phyloP scores from a whole-genome alignment of 1,140 invertebrate genomes.

The Cataglyphis hispanica region DNA sequence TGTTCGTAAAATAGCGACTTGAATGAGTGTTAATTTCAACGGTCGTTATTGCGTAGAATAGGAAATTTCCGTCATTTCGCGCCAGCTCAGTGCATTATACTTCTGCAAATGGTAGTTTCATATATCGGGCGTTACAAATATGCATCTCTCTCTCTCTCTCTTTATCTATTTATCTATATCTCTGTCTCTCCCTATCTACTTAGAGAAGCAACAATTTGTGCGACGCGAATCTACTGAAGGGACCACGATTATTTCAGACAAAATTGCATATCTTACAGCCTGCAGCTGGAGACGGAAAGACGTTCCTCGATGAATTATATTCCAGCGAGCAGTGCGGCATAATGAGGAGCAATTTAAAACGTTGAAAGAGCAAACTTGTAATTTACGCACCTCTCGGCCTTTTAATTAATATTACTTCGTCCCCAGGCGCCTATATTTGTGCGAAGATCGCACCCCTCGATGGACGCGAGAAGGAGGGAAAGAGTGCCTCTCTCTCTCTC shows the following conservation, averaged over 20 bases:
- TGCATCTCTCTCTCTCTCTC: neutral
- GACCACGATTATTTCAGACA: slow-evolving; percentile 27
- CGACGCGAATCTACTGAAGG: slow-evolving; percentile 15
- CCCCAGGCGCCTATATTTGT: slow-evolving; percentile 24
- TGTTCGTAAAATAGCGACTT: slow-evolving; percentile 16
- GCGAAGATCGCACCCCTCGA: slow-evolving; percentile 30
- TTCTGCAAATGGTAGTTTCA: slow-evolving; percentile 41
- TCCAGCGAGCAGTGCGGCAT: neutral
- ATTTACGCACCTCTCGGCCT: slow-evolving; percentile 30
- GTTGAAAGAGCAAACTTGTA: slow-evolving; percentile 22
- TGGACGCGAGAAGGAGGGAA: neutral
- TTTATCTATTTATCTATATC: neutral
- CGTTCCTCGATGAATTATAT: slow-evolving; percentile 12
- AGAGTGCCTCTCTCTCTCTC: neutral
- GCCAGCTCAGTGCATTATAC: slow-evolving; percentile 36
- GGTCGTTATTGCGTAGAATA: slow-evolving; percentile 39
- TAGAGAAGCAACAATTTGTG: neutral
- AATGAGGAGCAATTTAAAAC: slow-evolving; percentile 49
- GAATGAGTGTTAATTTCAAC: slow-evolving; percentile 46
- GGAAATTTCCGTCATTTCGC: slow-evolving; percentile 29
- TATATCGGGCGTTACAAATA: slow-evolving; percentile 40
- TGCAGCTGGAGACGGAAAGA: neutral
- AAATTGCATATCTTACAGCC: slow-evolving; percentile 15
- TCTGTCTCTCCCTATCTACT: neutral
- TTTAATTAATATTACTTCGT: slow-evolving; percentile 53